A percentile compares a stretch with the other conserved stretches of the same genome.
These are phyloP conservation scores for Desmophyllum pertusum DNA, from an alignment of 92 coral and sea anemone species.

Conservation along the genomic window DNA sequence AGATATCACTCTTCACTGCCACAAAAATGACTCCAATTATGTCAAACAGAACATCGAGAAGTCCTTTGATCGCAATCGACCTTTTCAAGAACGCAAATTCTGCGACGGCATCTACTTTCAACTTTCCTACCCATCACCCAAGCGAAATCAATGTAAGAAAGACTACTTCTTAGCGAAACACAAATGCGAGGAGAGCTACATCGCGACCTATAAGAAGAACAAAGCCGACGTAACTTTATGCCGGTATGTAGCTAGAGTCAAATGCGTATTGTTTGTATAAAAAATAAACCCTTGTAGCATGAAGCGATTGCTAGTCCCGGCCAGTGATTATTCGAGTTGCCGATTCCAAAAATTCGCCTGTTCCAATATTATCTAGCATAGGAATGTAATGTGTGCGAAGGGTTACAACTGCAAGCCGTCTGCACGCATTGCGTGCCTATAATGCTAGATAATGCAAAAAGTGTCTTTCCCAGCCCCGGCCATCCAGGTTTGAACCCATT, in stretches of 20 bases:
- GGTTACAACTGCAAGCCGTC: too few species aligned
- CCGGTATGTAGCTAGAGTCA: not conserved
- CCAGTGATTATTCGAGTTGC: too few species aligned
- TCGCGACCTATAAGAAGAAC: not conserved
- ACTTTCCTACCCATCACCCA: not conserved
- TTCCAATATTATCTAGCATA: too few species aligned
- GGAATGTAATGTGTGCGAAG: too few species aligned
- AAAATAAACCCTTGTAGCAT: too few species aligned
- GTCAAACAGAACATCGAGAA: constrained; percentile 5
- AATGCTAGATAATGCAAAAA: too few species aligned
- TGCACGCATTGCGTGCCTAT: too few species aligned
- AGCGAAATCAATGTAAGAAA: not conserved
- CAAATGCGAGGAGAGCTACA: not conserved
- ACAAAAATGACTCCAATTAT: not conserved
- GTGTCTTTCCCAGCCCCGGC: too few species aligned
- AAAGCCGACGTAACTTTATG: constrained; percentile 25
- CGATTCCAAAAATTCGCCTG: too few species aligned
- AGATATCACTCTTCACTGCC: constrained; percentile 2
- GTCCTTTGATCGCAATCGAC: not conserved
- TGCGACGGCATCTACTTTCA: constrained; percentile 21
- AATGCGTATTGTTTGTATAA: too few species aligned
- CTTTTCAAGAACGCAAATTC: not conserved
- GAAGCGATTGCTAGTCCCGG: too few species aligned
- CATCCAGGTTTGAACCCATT: too few species aligned
- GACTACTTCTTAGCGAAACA: not conserved